phyloP scores from a whole-genome alignment of 2,888 invertebrate genomes.

The Tipula helvola region DNA sequence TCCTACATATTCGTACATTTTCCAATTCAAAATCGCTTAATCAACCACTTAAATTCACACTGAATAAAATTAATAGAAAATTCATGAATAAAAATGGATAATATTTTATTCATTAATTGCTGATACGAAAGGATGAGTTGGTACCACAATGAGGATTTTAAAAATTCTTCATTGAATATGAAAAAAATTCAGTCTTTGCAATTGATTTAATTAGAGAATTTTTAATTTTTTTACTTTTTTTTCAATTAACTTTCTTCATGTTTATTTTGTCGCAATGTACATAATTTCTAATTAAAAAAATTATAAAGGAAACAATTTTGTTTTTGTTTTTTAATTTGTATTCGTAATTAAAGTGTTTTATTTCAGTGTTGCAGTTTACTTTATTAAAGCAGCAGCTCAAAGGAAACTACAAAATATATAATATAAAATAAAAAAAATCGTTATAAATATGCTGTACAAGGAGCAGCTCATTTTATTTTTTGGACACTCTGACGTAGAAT shows the following conservation, averaged over 20 bases:
- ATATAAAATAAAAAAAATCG: background rate
- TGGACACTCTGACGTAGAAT: background rate
- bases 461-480: background rate
- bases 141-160: background rate
- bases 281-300: too few relatives aligned
- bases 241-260: too few relatives aligned
- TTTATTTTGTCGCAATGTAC: too few relatives aligned
- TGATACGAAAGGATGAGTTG: background rate
- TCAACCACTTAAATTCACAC: slow-evolving; percentile 7
- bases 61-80: background rate
- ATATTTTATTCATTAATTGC: background rate
- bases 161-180: background rate
- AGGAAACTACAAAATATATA: background rate
- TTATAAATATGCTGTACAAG: background rate
- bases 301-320: too few relatives aligned
- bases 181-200: background rate
- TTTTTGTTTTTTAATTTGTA: background rate
- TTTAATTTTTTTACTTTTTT: too few relatives aligned
- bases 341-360: background rate
- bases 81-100: background rate
- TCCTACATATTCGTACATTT: background rate
- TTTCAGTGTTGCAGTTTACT: background rate
- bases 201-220: background rate
- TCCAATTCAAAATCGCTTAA: slow-evolving; percentile 4
- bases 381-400: background rate